Percentiles rank a stretch among this genome's conserved stretches.
These are phyloP conservation scores for Heliconius hortense DNA, from an alignment of 2,888 invertebrate species.

Conservation along the genomic window DNA sequence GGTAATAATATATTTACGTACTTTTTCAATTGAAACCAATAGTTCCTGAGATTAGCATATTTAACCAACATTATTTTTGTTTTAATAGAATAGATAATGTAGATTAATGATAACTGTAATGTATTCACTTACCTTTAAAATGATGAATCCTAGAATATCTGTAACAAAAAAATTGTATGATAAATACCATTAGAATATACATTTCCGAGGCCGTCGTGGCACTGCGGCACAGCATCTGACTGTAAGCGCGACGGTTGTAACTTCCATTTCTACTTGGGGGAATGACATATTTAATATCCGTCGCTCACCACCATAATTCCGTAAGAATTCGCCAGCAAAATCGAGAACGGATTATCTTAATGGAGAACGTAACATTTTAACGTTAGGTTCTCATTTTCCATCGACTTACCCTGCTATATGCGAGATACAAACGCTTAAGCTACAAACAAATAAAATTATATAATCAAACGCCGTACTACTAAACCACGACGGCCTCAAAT, in stretches of 20 bases:
- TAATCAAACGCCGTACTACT: not conserved
- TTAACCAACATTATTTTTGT: not conserved
- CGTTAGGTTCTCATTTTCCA: too few relatives aligned
- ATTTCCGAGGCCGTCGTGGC: not conserved
- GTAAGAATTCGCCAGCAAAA: too few relatives aligned
- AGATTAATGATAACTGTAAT: not conserved
- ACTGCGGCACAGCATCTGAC: not conserved
- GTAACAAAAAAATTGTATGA: not conserved
- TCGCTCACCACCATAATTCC: too few relatives aligned
- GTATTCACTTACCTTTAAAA: conserved; percentile 14
- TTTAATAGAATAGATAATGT: not conserved
- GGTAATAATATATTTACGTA: too few relatives aligned
- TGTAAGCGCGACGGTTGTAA: not conserved
- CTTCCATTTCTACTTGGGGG: not conserved
- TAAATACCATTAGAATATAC: not conserved
- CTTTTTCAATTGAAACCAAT: too few relatives aligned
- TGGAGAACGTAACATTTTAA: too few relatives aligned
- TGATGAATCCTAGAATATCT: conserved; percentile 15
- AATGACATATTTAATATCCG: too few relatives aligned
- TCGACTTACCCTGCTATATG: too few relatives aligned
- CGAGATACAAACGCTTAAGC: too few relatives aligned
- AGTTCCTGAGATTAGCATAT: too few relatives aligned
- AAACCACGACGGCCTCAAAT: not conserved
- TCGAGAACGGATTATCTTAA: too few relatives aligned
- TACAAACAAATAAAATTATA: not conserved